Conservation (phyloP, 2,797 vertebrate genomes). For the Chloroceryle inda region DNA sequence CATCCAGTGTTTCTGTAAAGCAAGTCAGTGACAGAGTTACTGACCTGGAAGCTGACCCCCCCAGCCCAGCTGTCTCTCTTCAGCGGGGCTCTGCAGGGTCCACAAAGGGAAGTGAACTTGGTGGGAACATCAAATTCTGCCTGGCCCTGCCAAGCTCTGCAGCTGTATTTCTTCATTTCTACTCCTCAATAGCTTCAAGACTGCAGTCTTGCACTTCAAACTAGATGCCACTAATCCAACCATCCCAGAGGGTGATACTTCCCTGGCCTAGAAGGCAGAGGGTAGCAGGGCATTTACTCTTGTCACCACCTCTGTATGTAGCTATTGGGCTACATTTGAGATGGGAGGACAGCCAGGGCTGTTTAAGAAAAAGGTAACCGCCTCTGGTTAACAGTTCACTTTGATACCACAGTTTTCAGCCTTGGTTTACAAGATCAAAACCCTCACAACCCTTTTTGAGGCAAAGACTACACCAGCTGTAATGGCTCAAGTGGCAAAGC, state of each 20-base stretch:
- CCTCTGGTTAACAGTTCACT: background rate
- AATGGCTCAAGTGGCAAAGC: background rate
- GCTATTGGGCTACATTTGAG: background rate
- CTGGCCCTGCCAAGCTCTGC: background rate
- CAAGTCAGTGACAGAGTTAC: background rate
- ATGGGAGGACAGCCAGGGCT: background rate
- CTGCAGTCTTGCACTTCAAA: background rate
- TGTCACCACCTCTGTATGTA: background rate
- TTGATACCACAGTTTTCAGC: background rate
- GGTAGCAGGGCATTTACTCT: background rate
- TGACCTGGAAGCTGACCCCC: background rate
- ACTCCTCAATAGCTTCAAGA: background rate
- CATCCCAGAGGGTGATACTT: background rate
- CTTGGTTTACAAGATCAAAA: background rate
- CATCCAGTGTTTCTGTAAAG: slow-evolving; percentile 76
- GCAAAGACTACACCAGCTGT: background rate
- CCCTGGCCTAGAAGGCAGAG: background rate
- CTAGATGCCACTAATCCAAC: background rate
- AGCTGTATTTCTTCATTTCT: background rate
- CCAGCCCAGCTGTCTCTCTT: background rate
- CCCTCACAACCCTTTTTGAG: background rate
- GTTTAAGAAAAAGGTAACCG: background rate
- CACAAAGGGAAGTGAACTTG: background rate
- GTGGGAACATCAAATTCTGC: background rate
- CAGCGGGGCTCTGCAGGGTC: background rate